Base-by-base conservation (phyloP, 2,888 invertebrate genomes). In the Drosophila paramelanica region DNA sequence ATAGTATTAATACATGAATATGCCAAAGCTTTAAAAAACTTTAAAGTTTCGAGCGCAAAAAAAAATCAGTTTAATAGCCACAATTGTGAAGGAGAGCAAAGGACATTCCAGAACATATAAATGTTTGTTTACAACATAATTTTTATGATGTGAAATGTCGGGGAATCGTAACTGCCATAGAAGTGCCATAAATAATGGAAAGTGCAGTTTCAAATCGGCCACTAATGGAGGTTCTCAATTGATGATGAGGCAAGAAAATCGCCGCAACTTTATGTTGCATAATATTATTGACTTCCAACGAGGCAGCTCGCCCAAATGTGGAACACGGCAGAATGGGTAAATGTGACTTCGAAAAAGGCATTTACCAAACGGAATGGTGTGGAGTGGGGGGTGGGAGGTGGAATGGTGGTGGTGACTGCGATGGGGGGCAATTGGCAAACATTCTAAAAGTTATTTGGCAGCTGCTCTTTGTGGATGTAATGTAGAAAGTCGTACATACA, bases 391-490 rank as follows among this genome's bases (percentile, higher is more conserved):
- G 11, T n/a, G 39, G 36, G 1, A 1, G 13, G 4, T 36, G 10
- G 43, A 5, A 5, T 20, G 41, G 23, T 1, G 42, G 3, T 17
- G 11, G 17, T 14, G 39, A 39, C 5, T 41, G 27, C n/a, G 13
- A 17, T 17, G 3, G 13, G 2, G 17, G 14, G 64, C 55, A 65
- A 66, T 79, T 76, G 71, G 71, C 66, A 79, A 77, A 70, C 79
- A 70, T 75, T 77, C 50, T n/a, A 57, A 68, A 79, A 76, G 62
- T 78, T 74, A 62, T 68, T 78, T 58, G 75, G 57, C 75, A 76
- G 75, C 75, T 76, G 75, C 68, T 78, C 75, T 47, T 60, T 68
- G 50, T 53, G 49, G 38, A 42, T 46, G 14, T 51, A 41, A 47
- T 53, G 52, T 56, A 50, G 50, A 49, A 43, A 45, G 14, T 36